Conservation (phyloP, 2,797 vertebrate species). For the Urocyon cinereoargenteus region DNA sequence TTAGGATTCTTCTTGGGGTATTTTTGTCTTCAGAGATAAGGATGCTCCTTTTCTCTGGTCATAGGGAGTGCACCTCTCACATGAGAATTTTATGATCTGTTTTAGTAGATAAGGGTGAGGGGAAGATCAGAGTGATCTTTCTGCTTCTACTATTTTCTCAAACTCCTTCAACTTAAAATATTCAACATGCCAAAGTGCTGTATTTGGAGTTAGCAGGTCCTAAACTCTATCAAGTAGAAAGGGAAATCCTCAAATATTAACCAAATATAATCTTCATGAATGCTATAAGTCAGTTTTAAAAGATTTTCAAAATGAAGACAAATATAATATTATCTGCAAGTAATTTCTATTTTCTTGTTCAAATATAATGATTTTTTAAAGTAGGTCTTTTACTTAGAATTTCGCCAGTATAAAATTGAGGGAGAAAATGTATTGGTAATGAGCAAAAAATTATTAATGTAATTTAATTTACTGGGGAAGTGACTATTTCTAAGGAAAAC, state of each 20-base stretch:
- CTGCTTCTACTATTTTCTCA: neutral
- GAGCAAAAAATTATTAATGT: neutral
- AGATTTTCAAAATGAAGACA: constrained; percentile 16
- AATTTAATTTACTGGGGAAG: constrained; percentile 39
- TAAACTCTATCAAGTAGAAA: neutral
- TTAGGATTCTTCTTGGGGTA: neutral
- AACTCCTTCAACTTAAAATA: neutral
- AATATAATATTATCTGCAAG: neutral
- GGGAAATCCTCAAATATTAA: neutral
- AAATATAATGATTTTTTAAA: neutral
- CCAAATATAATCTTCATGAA: neutral
- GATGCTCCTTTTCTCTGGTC: neutral
- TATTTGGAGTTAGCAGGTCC: neutral
- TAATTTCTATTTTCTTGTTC: constrained; percentile 18
- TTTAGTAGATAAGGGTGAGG: neutral
- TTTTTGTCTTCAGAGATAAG: neutral
- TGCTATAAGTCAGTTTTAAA: neutral
- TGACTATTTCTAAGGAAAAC: constrained; percentile 42
- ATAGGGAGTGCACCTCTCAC: neutral
- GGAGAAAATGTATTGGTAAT: neutral
- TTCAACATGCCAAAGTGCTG: neutral
- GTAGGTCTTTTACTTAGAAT: neutral
- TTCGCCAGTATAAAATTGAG: neutral
- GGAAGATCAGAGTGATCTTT: neutral
- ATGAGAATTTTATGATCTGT: neutral